Evolutionary conservation across 2,797 vertebrate species (phyloP).

Genomic region (Falco columbarius): DNA sequence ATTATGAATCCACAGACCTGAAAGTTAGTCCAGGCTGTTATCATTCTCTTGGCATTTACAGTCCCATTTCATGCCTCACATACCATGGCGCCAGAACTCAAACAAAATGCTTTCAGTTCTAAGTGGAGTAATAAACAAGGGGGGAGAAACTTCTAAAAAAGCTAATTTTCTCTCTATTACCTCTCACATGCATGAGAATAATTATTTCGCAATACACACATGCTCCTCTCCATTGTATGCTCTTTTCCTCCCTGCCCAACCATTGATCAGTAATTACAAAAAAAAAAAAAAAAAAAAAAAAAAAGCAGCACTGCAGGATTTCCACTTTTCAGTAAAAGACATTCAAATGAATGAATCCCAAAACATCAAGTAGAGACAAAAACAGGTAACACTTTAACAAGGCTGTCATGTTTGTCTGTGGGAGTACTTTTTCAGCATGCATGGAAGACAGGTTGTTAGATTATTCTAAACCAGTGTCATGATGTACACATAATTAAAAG

Average conservation of each 20-base stretch:
- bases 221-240: accelerated
- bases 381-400: not conserved
- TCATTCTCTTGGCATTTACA: not conserved
- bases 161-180: not conserved
- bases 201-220: not conserved
- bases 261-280: not conserved
- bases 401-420: not conserved
- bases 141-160: not conserved
- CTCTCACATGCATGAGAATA: not conserved
- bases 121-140: not conserved
- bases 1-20: not conserved
- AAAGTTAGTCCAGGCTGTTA: not conserved
- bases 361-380: not conserved
- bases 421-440: not conserved
- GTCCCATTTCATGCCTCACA: not conserved
- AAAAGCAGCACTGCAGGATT: not conserved
- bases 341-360: not conserved
- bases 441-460: not conserved
- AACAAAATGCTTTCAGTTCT: not conserved
- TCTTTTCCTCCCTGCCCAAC: not conserved
- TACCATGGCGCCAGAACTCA: not conserved
- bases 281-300: no score
- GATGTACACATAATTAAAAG: not conserved
- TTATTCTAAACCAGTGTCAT: not conserved
- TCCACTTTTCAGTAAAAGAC: not conserved